phyloP scores from a whole-genome alignment of 2,113 vertebrate species.

The Danionella cerebrum region DNA sequence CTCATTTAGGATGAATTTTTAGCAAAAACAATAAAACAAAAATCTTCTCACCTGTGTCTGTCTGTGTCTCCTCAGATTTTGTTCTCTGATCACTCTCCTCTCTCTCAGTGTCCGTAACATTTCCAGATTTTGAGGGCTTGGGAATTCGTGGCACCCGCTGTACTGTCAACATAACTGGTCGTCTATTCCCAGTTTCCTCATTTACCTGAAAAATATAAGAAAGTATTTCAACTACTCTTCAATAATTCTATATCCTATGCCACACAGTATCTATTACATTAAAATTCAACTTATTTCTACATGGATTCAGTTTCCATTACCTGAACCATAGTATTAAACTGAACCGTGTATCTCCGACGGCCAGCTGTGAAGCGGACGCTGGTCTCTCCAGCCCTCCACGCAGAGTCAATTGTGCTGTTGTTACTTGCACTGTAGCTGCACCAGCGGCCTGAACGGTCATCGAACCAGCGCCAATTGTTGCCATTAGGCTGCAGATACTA shows the following conservation, averaged over 20 bases:
- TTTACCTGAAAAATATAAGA: constrained; percentile 68
- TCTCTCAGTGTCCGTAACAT: constrained; percentile 73
- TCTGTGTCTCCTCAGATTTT: constrained; percentile 55
- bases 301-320: too few relatives aligned
- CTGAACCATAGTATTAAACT: constrained; percentile 95
- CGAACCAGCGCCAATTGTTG: constrained; percentile 95
- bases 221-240: background rate
- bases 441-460: constrained; percentile 90
- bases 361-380: constrained; percentile 91
- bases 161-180: constrained; percentile 87
- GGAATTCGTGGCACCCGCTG: constrained; percentile 74
- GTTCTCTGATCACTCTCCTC: constrained; percentile 70
- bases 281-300: too few relatives aligned
- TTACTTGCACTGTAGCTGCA: constrained; percentile 92
- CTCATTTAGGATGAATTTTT: too few relatives aligned
- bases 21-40: background rate
- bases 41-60: constrained; percentile 44
- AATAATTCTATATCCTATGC: background rate
- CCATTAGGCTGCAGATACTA: constrained; percentile 87
- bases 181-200: constrained; percentile 85
- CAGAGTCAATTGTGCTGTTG: constrained; percentile 88
- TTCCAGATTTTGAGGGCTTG: constrained; percentile 72
- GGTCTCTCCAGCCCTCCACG: constrained; percentile 86
- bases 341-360: constrained; percentile 84
- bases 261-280: too few relatives aligned